A percentile compares a stretch with the other conserved stretches of the same genome.
These are phyloP conservation scores for Phragmatobia fuliginosa DNA, from an alignment of 2,888 invertebrate species.

Conservation along the genomic window DNA sequence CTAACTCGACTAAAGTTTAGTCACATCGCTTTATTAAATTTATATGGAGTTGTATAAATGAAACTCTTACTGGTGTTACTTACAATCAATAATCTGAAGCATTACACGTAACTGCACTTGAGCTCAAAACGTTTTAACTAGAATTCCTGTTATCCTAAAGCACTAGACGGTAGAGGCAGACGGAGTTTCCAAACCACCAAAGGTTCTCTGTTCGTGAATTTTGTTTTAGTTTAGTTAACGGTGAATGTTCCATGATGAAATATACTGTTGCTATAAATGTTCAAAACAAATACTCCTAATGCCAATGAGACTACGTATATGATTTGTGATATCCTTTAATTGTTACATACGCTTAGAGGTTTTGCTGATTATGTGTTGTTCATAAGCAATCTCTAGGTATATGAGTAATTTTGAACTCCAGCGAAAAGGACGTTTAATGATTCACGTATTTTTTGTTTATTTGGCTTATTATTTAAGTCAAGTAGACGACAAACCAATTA, in stretches of 20 bases:
- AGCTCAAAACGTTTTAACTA: conserved; percentile 21
- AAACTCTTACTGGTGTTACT: not conserved
- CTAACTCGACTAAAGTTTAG: not conserved
- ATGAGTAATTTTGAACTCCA: too few relatives aligned
- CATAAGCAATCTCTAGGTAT: too few relatives aligned
- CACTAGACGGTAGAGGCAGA: conserved; percentile 2
- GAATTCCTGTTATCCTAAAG: conserved; percentile 31
- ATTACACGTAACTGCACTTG: conserved; percentile 33
- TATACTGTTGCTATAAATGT: too few relatives aligned
- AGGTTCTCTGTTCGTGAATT: not conserved
- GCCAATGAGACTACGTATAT: too few relatives aligned
- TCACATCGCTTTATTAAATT: not conserved
- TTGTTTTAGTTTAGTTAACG: not conserved
- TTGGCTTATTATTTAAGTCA: too few relatives aligned
- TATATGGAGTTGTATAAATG: not conserved
- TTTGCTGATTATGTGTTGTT: not conserved
- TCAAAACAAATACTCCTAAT: too few relatives aligned
- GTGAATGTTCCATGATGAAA: too few relatives aligned
- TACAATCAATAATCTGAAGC: not conserved
- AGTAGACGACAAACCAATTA: too few relatives aligned
- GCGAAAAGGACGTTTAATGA: too few relatives aligned
- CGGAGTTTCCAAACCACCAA: conserved; percentile 32
- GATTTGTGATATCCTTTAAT: not conserved
- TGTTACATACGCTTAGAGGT: not conserved
- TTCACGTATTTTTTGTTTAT: too few relatives aligned